Conservation (phyloP, 1,140 invertebrate species). For the Heliothis virescens region DNA sequence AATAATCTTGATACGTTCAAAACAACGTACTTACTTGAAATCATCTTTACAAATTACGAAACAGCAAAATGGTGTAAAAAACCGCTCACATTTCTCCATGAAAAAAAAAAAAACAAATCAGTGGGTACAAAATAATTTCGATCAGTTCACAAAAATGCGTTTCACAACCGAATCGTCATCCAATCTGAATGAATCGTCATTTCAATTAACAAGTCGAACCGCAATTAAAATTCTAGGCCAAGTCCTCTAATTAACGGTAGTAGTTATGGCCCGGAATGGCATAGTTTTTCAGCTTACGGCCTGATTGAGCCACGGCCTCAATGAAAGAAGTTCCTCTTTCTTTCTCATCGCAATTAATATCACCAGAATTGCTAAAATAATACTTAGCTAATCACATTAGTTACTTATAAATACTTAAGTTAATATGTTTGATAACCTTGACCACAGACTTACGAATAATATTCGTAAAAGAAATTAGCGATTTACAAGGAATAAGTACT, state of each 20-base stretch:
- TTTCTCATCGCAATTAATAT: neutral
- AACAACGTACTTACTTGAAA: too few relatives aligned
- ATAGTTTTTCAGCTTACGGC: neutral
- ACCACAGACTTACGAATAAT: neutral
- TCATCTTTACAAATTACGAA: too few relatives aligned
- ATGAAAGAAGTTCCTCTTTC: neutral
- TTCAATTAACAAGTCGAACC: constrained; percentile 7
- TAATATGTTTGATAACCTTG: neutral
- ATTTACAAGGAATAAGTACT: too few relatives aligned
- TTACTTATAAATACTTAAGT: constrained; percentile 18
- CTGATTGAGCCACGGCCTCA: neutral
- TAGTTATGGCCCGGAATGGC: constrained; percentile 4
- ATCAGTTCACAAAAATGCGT: too few relatives aligned
- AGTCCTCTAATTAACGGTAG: constrained; percentile 11
- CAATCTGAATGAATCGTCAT: constrained; percentile 3
- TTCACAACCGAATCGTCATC: neutral
- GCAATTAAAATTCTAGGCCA: constrained; percentile 31
- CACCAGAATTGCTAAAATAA: constrained; percentile 16
- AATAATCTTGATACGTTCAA: too few relatives aligned
- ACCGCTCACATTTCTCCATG: too few relatives aligned
- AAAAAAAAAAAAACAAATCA: too few relatives aligned
- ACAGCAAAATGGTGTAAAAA: neutral
- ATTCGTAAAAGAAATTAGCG: too few relatives aligned
- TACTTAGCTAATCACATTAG: constrained; percentile 38
- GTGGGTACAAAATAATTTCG: too few relatives aligned